These are phyloP conservation scores for Telmatherina bonti DNA, from an alignment of 2,797 vertebrate genomes.

Conservation along the genomic window DNA sequence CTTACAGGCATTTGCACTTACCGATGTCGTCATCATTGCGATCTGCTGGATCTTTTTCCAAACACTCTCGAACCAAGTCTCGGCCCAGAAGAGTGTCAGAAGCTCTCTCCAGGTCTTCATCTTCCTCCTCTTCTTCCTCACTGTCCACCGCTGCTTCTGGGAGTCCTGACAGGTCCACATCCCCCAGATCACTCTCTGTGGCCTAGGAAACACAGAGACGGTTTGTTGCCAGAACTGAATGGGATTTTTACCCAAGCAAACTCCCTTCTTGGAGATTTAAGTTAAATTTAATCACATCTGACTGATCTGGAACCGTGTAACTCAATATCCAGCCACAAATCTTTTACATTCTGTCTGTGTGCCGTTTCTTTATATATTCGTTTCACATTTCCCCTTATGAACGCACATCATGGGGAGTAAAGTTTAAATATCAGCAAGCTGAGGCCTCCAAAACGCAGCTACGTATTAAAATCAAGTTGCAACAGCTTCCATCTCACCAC, in stretches of 20 bases:
- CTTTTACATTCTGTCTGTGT: too few species aligned
- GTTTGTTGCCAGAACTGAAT: neutral
- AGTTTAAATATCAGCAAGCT: conserved; percentile 22
- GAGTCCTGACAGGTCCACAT: conserved; percentile 95
- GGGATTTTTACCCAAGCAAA: neutral
- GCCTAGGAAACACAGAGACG: conserved; percentile 78
- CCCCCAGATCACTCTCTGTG: conserved; percentile 96
- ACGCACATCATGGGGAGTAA: conserved; percentile 5
- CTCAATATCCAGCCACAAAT: too few species aligned
- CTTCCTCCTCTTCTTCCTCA: conserved; percentile 97
- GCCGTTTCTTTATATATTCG: neutral
- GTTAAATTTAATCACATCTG: conserved; percentile 9
- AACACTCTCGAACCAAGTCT: conserved; percentile 95
- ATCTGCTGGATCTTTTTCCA: conserved; percentile 95
- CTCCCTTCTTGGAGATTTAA: neutral
- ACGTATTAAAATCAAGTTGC: conserved; percentile 49
- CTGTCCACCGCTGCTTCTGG: conserved; percentile 97
- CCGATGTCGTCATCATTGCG: conserved; percentile 97
- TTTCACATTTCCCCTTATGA: neutral
- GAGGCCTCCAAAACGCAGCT: conserved; percentile 16
- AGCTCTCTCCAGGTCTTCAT: conserved; percentile 95
- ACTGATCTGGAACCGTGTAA: conserved; percentile 3
- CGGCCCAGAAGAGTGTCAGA: conserved; percentile 90
- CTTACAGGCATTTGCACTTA: conserved; percentile 65
- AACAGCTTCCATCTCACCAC: conserved; percentile 37